These are phyloP conservation scores for Pangasius sanitwongsei DNA, from an alignment of 2,797 vertebrate species.

Conservation along the genomic window DNA sequence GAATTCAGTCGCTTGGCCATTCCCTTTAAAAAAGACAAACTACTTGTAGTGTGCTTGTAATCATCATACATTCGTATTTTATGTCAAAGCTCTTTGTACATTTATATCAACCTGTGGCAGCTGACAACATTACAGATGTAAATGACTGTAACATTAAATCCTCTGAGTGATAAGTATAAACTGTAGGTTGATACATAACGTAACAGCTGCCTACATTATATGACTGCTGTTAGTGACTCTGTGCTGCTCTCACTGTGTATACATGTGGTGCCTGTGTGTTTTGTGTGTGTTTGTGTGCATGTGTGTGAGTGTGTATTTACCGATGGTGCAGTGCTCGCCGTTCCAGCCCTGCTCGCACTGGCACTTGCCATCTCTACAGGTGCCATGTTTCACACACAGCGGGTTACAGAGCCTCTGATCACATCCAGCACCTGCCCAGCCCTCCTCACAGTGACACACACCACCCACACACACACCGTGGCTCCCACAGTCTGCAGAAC, in stretches of 20 bases:
- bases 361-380: constrained; percentile 91
- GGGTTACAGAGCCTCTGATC: constrained; percentile 89
- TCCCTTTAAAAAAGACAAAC: neutral
- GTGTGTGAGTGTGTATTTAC: constrained; percentile 75
- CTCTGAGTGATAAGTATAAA: constrained; percentile 11
- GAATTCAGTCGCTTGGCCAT: neutral
- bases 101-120: neutral
- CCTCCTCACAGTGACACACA: constrained; percentile 88
- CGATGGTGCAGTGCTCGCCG: constrained; percentile 93
- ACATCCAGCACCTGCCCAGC: constrained; percentile 85
- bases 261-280: neutral
- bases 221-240: neutral
- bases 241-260: neutral
- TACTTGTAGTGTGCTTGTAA: neutral
- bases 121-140: constrained; percentile 4
- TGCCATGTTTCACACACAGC: constrained; percentile 87
- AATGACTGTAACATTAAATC: neutral
- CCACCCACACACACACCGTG: constrained; percentile 89
- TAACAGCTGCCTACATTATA: neutral
- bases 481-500: constrained; percentile 87
- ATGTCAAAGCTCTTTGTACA: neutral
- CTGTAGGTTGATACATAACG: neutral
- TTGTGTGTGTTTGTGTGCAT: constrained; percentile 8
- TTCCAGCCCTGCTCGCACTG: constrained; percentile 93
- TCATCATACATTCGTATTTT: neutral